A percentile compares a stretch with the other conserved stretches of the same genome.
Evolutionary conservation across 2,888 invertebrate genomes (phyloP).

Genomic region (Abrostola triplasia): DNA sequence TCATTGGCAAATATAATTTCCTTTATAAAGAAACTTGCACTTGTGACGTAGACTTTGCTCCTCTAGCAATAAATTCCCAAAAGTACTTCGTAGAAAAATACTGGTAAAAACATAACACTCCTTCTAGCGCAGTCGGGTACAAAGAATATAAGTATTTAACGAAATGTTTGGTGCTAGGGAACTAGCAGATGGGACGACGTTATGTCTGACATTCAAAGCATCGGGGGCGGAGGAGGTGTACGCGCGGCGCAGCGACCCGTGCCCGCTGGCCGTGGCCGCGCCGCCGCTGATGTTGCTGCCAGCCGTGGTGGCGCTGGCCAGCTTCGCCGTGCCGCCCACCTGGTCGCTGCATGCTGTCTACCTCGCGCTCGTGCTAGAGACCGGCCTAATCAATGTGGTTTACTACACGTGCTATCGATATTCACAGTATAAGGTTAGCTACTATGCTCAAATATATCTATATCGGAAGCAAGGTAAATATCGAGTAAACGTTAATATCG

Average conservation of each 20-base stretch:
- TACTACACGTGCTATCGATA: constrained; percentile 77
- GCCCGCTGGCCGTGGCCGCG: constrained; percentile 74
- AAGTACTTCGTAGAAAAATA: too few species aligned
- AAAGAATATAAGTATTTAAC: constrained; percentile 4
- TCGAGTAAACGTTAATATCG: too few species aligned
- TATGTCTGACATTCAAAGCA: constrained; percentile 80
- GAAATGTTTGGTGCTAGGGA: constrained; percentile 67
- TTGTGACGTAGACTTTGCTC: too few species aligned
- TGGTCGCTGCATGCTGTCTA: constrained; percentile 76
- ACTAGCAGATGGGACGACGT: constrained; percentile 78
- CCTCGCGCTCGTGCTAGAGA: constrained; percentile 75
- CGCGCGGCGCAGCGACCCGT: constrained; percentile 72
- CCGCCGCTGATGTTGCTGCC: constrained; percentile 83
- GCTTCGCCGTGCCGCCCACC: constrained; percentile 76
- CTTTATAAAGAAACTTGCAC: too few species aligned
- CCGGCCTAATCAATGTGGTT: constrained; percentile 74
- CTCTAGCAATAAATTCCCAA: too few species aligned
- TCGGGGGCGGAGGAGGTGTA: constrained; percentile 74
- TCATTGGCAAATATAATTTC: too few species aligned
- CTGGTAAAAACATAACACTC: too few species aligned
- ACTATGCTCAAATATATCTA: background rate
- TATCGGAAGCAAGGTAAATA: too few species aligned
- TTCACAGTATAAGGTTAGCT: constrained; percentile 74
- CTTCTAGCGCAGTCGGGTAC: too few species aligned
- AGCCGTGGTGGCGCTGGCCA: constrained; percentile 75